phyloP scores from a whole-genome alignment of 35 echinoderm and acorn worm species.

The Antedon bifida region DNA sequence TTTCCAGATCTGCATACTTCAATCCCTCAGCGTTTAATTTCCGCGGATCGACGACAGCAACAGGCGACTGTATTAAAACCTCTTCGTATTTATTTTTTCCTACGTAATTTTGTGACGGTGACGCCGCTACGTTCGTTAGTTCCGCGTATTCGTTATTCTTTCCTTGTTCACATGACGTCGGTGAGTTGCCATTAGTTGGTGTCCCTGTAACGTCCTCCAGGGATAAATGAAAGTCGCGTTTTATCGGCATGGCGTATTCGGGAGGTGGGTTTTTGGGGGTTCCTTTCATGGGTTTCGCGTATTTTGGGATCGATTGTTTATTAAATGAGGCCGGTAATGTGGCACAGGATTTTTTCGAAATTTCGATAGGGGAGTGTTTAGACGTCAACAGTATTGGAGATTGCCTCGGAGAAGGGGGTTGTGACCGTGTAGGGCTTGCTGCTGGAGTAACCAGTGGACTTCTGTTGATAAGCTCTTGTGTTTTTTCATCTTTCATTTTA shows the following conservation, averaged over 20 bases:
- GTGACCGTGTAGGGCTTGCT: neutral
- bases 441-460: neutral
- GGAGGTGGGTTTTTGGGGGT: neutral
- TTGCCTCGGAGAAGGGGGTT: neutral
- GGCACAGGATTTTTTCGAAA: too few relatives aligned
- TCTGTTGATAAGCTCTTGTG: neutral
- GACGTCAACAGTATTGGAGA: neutral
- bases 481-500: neutral
- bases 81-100: neutral
- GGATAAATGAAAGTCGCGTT: neutral
- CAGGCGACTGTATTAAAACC: neutral
- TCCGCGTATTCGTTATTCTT: neutral
- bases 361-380: neutral
- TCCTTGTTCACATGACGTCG: neutral
- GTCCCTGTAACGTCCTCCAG: neutral
- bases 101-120: neutral
- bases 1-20: neutral
- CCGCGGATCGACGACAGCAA: neutral
- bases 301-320: neutral
- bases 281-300: neutral
- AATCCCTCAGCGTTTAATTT: neutral
- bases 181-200: too few relatives aligned
- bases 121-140: neutral
- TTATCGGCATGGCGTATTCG: neutral
- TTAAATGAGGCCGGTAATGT: too few relatives aligned